Conservation (phyloP, 1,140 invertebrate species). For the Hermatobates lingyangjiaoensis region DNA sequence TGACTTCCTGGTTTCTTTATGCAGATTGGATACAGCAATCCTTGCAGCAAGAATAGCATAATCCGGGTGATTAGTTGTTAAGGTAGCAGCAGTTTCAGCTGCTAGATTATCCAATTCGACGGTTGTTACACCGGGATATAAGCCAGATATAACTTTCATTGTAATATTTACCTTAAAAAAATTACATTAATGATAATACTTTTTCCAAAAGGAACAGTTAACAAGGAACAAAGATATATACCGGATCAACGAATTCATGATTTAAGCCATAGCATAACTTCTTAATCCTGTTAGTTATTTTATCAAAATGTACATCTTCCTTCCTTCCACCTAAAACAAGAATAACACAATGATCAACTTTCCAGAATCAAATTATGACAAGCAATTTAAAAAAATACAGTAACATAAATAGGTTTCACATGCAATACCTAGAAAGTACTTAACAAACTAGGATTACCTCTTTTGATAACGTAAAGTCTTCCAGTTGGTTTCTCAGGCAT, state of each 20-base stretch:
- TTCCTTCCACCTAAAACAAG: constrained; percentile 55
- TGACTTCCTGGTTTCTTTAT: constrained; percentile 86
- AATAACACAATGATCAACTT: constrained; percentile 1
- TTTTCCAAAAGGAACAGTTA: neutral
- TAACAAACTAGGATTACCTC: constrained; percentile 6
- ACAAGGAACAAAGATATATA: constrained; percentile 30
- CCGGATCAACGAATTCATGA: constrained; percentile 89
- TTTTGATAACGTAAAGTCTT: constrained; percentile 12
- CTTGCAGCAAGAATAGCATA: constrained; percentile 89
- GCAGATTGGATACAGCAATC: constrained; percentile 90
- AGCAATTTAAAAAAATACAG: neutral
- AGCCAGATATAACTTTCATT: constrained; percentile 73
- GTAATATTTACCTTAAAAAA: constrained; percentile 51
- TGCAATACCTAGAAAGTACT: neutral
- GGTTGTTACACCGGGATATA: constrained; percentile 91
- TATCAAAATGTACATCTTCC: constrained; percentile 90
- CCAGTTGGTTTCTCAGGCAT: constrained; percentile 3
- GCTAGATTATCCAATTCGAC: constrained; percentile 92
- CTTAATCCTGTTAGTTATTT: constrained; percentile 88
- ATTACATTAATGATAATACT: neutral
- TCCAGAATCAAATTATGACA: neutral
- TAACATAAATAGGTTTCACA: neutral
- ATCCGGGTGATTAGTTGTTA: constrained; percentile 93
- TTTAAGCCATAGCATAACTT: constrained; percentile 92
- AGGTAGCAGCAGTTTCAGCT: constrained; percentile 86